Conservation (phyloP, 1,140 invertebrate genomes). For the Drosophila miranda region DNA sequence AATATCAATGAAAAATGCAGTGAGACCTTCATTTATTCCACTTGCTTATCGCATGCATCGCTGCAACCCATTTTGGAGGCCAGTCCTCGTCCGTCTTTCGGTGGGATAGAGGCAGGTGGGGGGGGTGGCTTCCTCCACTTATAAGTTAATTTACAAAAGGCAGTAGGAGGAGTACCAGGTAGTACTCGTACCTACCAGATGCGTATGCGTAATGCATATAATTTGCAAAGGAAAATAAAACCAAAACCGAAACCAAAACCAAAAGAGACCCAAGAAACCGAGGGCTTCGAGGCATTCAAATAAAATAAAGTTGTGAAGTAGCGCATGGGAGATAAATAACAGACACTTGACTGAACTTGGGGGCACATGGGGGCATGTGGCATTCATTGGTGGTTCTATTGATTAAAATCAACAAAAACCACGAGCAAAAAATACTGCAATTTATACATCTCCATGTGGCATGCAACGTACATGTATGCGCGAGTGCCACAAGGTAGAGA, state of each 20-base stretch:
- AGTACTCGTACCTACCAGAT: conserved; percentile 19
- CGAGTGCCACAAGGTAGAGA: conserved; percentile 50
- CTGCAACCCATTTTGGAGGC: conserved; percentile 6
- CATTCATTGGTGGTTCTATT: conserved; percentile 35
- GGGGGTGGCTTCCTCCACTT: conserved; percentile 31
- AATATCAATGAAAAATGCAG: conserved; percentile 9
- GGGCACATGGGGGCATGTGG: background rate
- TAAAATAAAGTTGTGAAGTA: conserved; percentile 81
- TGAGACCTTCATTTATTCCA: conserved; percentile 30
- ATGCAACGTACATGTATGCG: conserved; percentile 24
- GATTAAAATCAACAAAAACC: conserved; percentile 58
- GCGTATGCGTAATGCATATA: conserved; percentile 77
- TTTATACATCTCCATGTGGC: conserved; percentile 48
- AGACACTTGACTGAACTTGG: conserved; percentile 52
- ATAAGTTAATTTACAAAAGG: conserved; percentile 70
- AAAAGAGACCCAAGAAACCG: background rate
- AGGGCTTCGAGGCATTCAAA: conserved; percentile 54
- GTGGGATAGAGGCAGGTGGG: too few relatives aligned
- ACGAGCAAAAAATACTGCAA: conserved; percentile 3
- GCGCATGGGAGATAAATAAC: conserved; percentile 74
- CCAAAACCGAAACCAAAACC: background rate
- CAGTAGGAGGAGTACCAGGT: conserved; percentile 23
- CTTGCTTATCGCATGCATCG: conserved; percentile 33
- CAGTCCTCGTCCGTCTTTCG: conserved; percentile 13
- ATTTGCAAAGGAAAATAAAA: conserved; percentile 47